Percentiles rank a stretch among this genome's conserved stretches.
phyloP scores from a whole-genome alignment of 1,140 invertebrate species.

The Thrips palmi region DNA sequence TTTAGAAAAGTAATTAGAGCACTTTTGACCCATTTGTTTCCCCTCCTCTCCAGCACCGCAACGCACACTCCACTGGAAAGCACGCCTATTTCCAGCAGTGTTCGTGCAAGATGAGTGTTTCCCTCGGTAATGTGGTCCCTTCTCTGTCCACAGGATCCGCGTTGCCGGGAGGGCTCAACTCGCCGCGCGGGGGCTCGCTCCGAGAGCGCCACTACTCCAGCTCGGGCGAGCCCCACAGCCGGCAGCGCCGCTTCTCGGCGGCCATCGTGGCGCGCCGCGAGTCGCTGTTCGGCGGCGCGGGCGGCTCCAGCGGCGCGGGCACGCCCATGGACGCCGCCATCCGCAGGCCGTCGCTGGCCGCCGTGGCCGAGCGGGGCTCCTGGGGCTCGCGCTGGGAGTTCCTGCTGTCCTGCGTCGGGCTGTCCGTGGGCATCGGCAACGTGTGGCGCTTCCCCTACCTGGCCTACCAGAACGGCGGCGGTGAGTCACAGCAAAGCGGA shows the following conservation, averaged over 20 bases:
- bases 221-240: slow-evolving; percentile 8
- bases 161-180: no score
- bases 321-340: slow-evolving; percentile 21
- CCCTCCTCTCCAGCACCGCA: no score
- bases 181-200: slow-evolving; percentile 8
- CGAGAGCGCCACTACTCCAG: slow-evolving; percentile 6
- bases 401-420: slow-evolving; percentile 57
- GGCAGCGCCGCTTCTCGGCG: slow-evolving; percentile 16
- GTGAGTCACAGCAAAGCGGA: no score
- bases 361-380: slow-evolving; percentile 30
- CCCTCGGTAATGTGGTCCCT: no score
- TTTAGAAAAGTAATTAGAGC: no score
- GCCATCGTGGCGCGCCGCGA: slow-evolving; percentile 17
- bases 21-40: no score
- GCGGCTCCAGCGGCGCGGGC: no score
- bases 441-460: slow-evolving; percentile 79
- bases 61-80: no score
- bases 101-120: no score
- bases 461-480: slow-evolving; percentile 63
- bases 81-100: no score
- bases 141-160: no score
- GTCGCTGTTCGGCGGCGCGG: slow-evolving; percentile 12
- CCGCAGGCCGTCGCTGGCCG: slow-evolving; percentile 18
- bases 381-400: slow-evolving; percentile 58
- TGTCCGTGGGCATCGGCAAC: slow-evolving; percentile 72